Base-by-base conservation (phyloP, 2,797 vertebrate species). In the Carduelis carduelis region DNA sequence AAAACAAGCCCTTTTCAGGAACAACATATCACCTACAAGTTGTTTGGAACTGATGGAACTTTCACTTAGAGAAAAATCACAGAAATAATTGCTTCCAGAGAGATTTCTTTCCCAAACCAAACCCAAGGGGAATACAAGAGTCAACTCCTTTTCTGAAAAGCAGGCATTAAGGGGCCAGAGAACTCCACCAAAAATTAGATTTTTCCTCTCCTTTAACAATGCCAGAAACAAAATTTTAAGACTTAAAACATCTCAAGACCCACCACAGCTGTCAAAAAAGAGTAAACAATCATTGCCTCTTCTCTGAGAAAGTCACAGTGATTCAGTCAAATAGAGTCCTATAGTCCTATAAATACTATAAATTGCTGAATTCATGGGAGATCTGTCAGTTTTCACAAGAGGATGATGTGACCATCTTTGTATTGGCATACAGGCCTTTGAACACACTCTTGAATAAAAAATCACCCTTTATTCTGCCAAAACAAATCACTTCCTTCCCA, bases 11-110 rank as follows among this genome's bases (percentile, higher is more conserved):
- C 11, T 89, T 82, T 92, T 93, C 66, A 84, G 52, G 35, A 93
- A 83, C 60, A 90, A 89, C 43, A 4, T 64, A 79, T 74, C 92
- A 93, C 60, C 76, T 80, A 39, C 3, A 1, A 68, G 81, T 77
- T 90, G 56, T 82, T 96, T 91, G 74, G 53, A 95, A 95, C 55
- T 80, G 89, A 82, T 83, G 80, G 90, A 93, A 89, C 79, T 95
- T 77, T 46, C 87, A 89, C 72, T 75, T 56, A 26, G 66, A 86
- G 74, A 83, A 95, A 95, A 91, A 49, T 8, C 91, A 80, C 80
- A 87, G 60, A 92, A 91, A 64, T 88, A 93, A 95, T 93, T 93
- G 90, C 89, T 95, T 96, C 91, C 93, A 95, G 60, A 96, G 93
- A 96, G 63, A 84, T 66, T 75, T 92, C 63, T 69, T 93, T 90